Conservation (phyloP, 2,888 invertebrate species). For the Leptopilina myrica region DNA sequence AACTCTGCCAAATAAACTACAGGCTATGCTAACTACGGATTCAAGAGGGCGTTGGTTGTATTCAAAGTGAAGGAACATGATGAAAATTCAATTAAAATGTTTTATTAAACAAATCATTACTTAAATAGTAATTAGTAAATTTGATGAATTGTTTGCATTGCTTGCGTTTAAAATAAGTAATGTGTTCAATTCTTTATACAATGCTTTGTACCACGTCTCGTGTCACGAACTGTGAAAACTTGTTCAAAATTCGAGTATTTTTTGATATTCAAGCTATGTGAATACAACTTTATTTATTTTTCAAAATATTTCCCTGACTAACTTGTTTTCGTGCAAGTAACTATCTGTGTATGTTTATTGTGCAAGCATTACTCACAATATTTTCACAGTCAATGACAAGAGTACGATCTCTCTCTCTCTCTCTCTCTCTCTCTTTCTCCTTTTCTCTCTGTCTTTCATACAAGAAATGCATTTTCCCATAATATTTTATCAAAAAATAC, state of each 20-base stretch:
- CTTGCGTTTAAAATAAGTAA: slow-evolving; percentile 69
- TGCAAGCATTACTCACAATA: slow-evolving; percentile 51
- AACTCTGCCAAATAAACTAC: no score
- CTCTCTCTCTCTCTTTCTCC: slow-evolving; percentile 46
- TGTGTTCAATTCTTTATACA: slow-evolving; percentile 70
- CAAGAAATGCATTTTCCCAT: slow-evolving; percentile 37
- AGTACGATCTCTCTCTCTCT: slow-evolving; percentile 51
- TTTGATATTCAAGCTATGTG: slow-evolving; percentile 11
- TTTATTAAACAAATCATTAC: slow-evolving; percentile 77
- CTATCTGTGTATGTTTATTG: slow-evolving; percentile 22
- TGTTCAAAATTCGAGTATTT: not conserved
- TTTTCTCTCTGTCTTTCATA: slow-evolving; percentile 25
- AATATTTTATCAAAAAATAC: slow-evolving; percentile 26
- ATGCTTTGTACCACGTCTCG: slow-evolving; percentile 61
- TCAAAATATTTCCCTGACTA: no score
- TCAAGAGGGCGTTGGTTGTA: slow-evolving; percentile 2
- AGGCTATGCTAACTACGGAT: no score
- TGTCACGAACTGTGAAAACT: slow-evolving; percentile 62
- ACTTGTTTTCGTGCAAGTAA: no score
- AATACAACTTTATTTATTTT: not conserved
- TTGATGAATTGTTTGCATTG: slow-evolving; percentile 59
- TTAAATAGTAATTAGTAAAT: slow-evolving; percentile 72
- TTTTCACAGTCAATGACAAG: slow-evolving; percentile 61
- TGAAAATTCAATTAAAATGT: slow-evolving; percentile 67
- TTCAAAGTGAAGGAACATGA: not conserved